Conservation (phyloP, 2,797 vertebrate genomes). For the Typhlichthys eigenmanni region DNA sequence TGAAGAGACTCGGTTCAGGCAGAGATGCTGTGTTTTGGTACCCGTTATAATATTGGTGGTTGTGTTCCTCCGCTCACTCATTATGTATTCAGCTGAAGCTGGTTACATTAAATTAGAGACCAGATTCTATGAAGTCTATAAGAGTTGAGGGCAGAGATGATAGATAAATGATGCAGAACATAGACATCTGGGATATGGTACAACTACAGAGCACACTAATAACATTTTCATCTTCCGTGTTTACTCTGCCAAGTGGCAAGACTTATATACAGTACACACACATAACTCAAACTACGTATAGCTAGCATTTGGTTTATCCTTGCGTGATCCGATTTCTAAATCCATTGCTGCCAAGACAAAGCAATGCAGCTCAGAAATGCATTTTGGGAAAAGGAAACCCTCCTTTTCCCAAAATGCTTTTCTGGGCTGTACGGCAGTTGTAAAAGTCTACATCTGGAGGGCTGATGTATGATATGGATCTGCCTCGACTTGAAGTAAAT, state of each 20-base stretch:
- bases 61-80: constrained; percentile 8
- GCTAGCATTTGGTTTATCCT: neutral
- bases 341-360: neutral
- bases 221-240: constrained; percentile 4
- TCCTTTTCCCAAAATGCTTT: too few relatives aligned
- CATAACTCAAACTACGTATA: neutral
- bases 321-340: neutral
- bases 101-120: constrained; percentile 53
- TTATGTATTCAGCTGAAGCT: constrained; percentile 18
- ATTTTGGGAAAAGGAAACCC: too few relatives aligned
- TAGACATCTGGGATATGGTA: constrained; percentile 33
- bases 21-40: neutral
- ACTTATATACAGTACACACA: constrained; percentile 1
- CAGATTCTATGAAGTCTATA: constrained; percentile 28
- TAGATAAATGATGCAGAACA: constrained; percentile 35
- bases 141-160: constrained; percentile 41
- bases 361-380: neutral
- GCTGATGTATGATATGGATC: constrained; percentile 32
- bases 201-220: constrained; percentile 16
- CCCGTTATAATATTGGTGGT: neutral
- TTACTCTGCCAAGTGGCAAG: constrained; percentile 7
- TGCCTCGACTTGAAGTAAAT: constrained; percentile 14
- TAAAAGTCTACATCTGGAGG: constrained; percentile 32
- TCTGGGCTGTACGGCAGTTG: neutral
- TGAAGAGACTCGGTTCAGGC: constrained; percentile 4